A percentile compares a stretch with the other conserved stretches of the same genome.
Conservation (phyloP, 2,113 vertebrate species). For the Pleuronectes platessa region DNA sequence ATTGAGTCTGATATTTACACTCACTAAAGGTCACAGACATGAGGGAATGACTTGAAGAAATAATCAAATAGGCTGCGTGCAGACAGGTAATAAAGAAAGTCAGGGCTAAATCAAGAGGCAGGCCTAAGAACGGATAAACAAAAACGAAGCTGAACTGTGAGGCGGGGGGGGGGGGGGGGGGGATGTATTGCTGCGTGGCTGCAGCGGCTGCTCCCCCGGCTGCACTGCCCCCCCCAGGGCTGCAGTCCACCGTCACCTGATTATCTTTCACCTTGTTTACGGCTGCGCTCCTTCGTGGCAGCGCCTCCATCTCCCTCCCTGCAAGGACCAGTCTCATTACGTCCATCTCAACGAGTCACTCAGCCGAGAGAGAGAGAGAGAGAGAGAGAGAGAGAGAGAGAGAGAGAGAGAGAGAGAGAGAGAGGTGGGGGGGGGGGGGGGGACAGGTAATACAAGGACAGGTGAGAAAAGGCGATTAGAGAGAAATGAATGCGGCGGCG, state of each 20-base stretch:
- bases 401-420: slow-evolving; percentile 38
- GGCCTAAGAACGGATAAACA: slow-evolving; percentile 40
- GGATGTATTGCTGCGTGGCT: slow-evolving; percentile 54
- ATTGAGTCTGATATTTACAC: slow-evolving; percentile 28
- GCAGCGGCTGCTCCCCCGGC: slow-evolving; percentile 14
- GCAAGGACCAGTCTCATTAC: slow-evolving; percentile 77
- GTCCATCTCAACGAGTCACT: slow-evolving; percentile 73
- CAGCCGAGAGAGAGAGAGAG: slow-evolving; percentile 52
- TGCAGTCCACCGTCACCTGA: slow-evolving; percentile 65
- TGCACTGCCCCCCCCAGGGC: slow-evolving; percentile 66
- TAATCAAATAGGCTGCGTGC: slow-evolving; percentile 16
- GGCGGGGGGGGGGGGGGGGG: slow-evolving; percentile 39
- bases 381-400: slow-evolving; percentile 50
- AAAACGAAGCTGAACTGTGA: slow-evolving; percentile 24
- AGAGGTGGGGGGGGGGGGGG: not conserved
- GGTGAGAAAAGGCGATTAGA: slow-evolving; percentile 65
- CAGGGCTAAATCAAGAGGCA: slow-evolving; percentile 24
- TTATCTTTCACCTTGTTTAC: slow-evolving; percentile 79
- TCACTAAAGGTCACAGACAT: slow-evolving; percentile 41
- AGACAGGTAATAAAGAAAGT: slow-evolving; percentile 13
- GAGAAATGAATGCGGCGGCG: slow-evolving; percentile 47
- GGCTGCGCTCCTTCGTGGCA: slow-evolving; percentile 58
- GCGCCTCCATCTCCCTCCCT: slow-evolving; percentile 61
- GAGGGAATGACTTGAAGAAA: slow-evolving; percentile 40
- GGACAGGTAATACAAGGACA: slow-evolving; percentile 71